Evolutionary conservation across 1,140 invertebrate species (phyloP), one percentile per base, ranked within the genome.

Genomic region (Uloborus diversus): DNA sequence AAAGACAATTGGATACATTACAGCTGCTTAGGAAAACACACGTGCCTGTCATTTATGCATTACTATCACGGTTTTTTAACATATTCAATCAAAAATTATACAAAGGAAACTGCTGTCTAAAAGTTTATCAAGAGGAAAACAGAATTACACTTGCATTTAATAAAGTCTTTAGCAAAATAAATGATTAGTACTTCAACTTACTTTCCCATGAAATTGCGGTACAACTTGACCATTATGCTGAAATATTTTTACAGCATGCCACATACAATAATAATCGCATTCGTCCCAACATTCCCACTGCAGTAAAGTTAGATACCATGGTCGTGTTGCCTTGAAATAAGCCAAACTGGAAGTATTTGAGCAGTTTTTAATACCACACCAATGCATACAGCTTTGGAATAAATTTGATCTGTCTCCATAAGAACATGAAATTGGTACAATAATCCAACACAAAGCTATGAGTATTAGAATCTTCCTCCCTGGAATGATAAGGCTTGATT

Each of bases 151-250:
- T 13, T 61, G 14, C 30, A 30, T 20, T 20, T 5, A 47, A 7
- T 28, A 62, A 23, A 49, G n/a, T 13, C n/a, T 3, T 9, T 28
- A 42, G 23, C 82, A 65, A 35, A 51, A 32, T 73, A 28, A 42
- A 56, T 57, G 9, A 28, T 70, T 68, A 71, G 81, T 33, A 68
- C 3, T 4, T 17, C 27, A 71, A 79, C 82, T 86, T 89, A 97
- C 95, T 89, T 98, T 99, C 84, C 97, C 97, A 90, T 95, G 92
- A 88, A 99, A 99, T 86, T 99, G 97, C 42, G 96, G 96, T 59
- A 94, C 89, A 37, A 88, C 85, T 84, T 90, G 90, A 0, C 91
- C 91, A 82, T 91, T 88, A 78, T 90, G 87, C 51, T 90, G 83
- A 85, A 96, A 98, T 14, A 90, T 90, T 14, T 92, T 88, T 0